Evolutionary conservation across 2,888 invertebrate genomes (phyloP).

Genomic region (Nezara viridula): DNA sequence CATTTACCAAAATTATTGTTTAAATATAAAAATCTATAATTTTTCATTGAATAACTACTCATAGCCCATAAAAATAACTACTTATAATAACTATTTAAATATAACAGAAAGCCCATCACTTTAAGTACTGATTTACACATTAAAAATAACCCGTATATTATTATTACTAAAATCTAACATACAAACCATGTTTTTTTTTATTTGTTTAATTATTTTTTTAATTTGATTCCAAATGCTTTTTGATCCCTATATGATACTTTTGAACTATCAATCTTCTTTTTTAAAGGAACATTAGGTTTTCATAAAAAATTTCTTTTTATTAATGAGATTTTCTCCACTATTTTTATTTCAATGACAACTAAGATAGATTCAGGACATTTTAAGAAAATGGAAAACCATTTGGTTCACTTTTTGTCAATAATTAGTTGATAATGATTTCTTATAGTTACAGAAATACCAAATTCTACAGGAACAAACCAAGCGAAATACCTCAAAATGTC

Average conservation of each 20-base stretch:
- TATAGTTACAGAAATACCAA: neutral
- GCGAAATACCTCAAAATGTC: no score
- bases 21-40: slow-evolving; percentile 38
- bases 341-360: neutral
- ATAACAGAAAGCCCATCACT: slow-evolving; percentile 44
- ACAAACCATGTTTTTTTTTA: neutral
- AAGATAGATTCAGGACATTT: neutral
- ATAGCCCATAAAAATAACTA: slow-evolving; percentile 39
- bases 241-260: slow-evolving; percentile 37
- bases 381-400: neutral
- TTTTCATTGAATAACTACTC: slow-evolving; percentile 3
- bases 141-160: slow-evolving; percentile 45
- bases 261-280: slow-evolving; percentile 18
- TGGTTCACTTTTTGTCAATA: neutral
- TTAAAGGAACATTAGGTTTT: slow-evolving; percentile 4
- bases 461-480: neutral
- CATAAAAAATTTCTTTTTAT: neutral
- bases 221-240: slow-evolving; percentile 45
- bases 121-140: slow-evolving; percentile 43
- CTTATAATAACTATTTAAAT: slow-evolving; percentile 13
- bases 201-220: neutral
- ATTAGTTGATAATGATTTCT: neutral
- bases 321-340: no score
- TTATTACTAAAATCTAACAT: neutral
- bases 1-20: slow-evolving; percentile 33